Evolutionary conservation across 2,113 vertebrate species (phyloP).

Genomic region (Gallinago jamesoni): DNA sequence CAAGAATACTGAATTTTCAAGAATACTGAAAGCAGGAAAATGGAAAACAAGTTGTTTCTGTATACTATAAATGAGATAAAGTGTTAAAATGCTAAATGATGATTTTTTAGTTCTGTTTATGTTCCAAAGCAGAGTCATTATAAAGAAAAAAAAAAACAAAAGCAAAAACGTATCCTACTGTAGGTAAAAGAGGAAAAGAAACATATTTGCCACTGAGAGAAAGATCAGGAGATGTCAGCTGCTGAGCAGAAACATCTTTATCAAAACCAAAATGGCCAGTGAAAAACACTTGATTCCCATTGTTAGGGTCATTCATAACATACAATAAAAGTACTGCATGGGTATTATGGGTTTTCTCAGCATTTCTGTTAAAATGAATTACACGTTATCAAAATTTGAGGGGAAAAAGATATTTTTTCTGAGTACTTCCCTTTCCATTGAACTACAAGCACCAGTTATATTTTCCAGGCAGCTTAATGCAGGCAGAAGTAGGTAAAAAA

Average conservation of each 20-base stretch:
- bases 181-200: background rate
- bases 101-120: background rate
- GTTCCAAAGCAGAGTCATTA: background rate
- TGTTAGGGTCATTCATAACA: background rate
- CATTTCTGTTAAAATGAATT: background rate
- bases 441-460: background rate
- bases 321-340: accelerated
- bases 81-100: background rate
- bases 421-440: background rate
- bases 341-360: background rate
- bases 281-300: background rate
- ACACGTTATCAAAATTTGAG: background rate
- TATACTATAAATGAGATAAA: background rate
- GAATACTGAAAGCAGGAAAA: background rate
- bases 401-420: background rate
- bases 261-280: background rate
- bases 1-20: background rate
- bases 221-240: background rate
- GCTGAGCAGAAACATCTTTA: background rate
- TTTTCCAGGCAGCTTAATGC: background rate
- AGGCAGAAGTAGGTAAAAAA: background rate
- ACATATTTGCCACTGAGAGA: background rate
- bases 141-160: background rate
- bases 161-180: background rate
- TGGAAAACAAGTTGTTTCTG: background rate